Base-by-base conservation (phyloP, 2,797 vertebrate genomes). In the Sciaenops ocellatus region DNA sequence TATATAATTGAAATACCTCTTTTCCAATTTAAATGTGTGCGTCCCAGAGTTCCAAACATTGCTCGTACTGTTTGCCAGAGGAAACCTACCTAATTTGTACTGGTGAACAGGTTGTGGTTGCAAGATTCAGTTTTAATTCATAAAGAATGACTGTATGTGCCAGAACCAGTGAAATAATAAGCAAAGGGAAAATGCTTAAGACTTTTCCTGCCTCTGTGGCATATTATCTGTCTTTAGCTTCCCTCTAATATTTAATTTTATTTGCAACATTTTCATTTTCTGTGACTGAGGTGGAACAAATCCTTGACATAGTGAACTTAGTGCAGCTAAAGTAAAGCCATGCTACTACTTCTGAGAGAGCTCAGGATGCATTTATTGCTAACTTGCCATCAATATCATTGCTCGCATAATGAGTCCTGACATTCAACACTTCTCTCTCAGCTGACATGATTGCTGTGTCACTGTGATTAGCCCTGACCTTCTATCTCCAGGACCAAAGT, bases 401-500 rank as follows among this genome's bases (percentile, higher is more conserved):
- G 67, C 62, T 52, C 69, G 69, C 70, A 70, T 92, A 92, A 95
- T 86, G 80, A 94, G 86, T 41, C 50, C 78, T 90, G 89, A 88
- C 90, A 89, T 93, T 86, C 87, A 87, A 61, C 79, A 60, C 75
- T 84, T 59, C 52, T 67, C 78, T 69, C 70, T 75, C 38, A 48
- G 64, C 77, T 72, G 81, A 85, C 85, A 67, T 80, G 82, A 90
- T 89, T 83, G 84, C 76, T 65, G 73, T 81, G 78, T 83, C 82
- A 41, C 82, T 85, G 85, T 89, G 87, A 94, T 95, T 94, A 94
- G 85, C 86, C 85, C 61, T 77, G 90, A 90, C 89, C 91, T 85
- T 75, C 67, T 48, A 68, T 86, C 73, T 73, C 34, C 46, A 44
- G 69, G 81, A 82, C 75, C 64, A 48, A 57, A 85, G 78, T 46